A percentile compares a stretch with the other conserved stretches of the same genome.
Conservation (phyloP, 2,888 invertebrate species). For the Halictus quadricinctus region DNA sequence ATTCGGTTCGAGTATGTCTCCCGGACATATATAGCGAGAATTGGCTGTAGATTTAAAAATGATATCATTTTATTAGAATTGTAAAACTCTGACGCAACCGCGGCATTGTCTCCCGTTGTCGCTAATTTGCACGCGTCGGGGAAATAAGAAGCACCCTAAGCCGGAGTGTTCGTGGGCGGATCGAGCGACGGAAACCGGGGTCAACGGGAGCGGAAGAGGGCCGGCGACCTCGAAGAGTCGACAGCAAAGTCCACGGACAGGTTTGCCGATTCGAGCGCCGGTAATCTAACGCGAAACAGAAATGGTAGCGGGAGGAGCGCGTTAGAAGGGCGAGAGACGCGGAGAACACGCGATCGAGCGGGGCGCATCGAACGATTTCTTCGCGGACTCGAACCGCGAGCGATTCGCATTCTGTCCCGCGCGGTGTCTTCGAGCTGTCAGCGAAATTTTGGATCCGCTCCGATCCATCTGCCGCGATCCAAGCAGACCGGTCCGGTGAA, state of each 20-base stretch:
- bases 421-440: constrained; percentile 31
- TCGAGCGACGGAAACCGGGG: background rate
- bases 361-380: constrained; percentile 13
- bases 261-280: background rate
- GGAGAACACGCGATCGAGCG: constrained; percentile 11
- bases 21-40: no score
- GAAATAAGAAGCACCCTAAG: no score
- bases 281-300: background rate
- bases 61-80: no score
- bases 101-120: no score
- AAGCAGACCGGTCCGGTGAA: background rate
- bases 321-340: constrained; percentile 16
- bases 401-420: constrained; percentile 33
- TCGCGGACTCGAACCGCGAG: background rate
- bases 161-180: no score
- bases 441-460: background rate
- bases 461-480: background rate
- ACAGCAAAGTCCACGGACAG: background rate
- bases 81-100: no score
- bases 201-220: background rate
- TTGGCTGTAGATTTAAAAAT: no score
- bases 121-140: no score
- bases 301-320: background rate
- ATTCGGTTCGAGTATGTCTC: no score
- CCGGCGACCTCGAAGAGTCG: background rate